A percentile compares a stretch with the other conserved stretches of the same genome.
Conservation (phyloP, 2,113 vertebrate genomes). For the Caranx melampygus region DNA sequence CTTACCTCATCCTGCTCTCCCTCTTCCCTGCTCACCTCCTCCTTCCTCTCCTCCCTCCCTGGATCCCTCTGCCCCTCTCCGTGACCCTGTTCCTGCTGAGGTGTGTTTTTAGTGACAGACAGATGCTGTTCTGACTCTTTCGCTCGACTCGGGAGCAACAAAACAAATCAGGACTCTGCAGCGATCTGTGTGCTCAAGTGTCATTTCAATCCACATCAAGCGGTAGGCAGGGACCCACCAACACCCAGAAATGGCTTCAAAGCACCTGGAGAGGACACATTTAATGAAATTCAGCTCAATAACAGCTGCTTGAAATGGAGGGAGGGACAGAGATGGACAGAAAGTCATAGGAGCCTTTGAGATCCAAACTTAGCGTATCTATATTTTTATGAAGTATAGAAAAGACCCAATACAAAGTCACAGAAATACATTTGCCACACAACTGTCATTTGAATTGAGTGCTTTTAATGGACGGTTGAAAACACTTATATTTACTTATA, state of each 20-base stretch:
- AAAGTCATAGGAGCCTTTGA: constrained; percentile 3
- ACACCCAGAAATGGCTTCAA: constrained; percentile 42
- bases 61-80: background rate
- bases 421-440: background rate
- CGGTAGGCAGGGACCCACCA: constrained; percentile 17
- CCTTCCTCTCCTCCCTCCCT: background rate
- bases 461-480: background rate
- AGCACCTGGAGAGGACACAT: constrained; percentile 20
- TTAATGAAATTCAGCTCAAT: constrained; percentile 56
- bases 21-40: background rate
- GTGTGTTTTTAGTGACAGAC: constrained; percentile 6
- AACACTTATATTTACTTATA: background rate
- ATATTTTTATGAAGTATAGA: background rate
- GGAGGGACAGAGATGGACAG: background rate
- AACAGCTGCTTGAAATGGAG: constrained; percentile 48
- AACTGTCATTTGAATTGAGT: background rate
- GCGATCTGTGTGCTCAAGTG: constrained; percentile 38
- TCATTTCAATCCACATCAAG: constrained; percentile 46
- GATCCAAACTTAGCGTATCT: background rate
- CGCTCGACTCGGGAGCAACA: constrained; percentile 21
- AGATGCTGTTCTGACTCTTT: constrained; percentile 1
- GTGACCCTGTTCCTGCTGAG: background rate
- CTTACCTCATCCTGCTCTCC: background rate
- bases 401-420: background rate
- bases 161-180: constrained; percentile 26